phyloP scores from a whole-genome alignment of 1,140 invertebrate species.

The Paraescarpia echinospica region DNA sequence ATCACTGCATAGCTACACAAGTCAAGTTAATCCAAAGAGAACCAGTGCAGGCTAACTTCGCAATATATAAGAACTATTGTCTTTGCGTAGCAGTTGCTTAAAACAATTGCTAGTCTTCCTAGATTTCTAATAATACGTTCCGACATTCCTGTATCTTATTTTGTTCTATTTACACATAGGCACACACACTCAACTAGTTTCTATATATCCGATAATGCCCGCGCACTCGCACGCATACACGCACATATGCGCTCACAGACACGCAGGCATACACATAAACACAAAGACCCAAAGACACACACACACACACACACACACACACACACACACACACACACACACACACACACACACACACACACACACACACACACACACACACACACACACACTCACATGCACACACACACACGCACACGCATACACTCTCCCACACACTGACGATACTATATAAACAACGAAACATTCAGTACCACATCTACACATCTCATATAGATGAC shows the following conservation, averaged over 20 bases:
- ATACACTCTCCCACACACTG: not conserved
- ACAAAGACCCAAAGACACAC: not conserved
- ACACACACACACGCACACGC: not conserved
- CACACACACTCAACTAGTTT: too few species aligned
- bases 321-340: not conserved
- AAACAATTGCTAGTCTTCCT: too few species aligned
- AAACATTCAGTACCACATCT: not conserved
- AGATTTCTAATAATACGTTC: too few species aligned
- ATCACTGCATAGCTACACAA: too few species aligned
- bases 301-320: not conserved
- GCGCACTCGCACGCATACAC: not conserved
- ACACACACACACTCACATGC: not conserved
- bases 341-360: not conserved
- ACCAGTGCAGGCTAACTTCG: too few species aligned
- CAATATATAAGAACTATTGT: too few species aligned
- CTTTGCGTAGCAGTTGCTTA: too few species aligned
- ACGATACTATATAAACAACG: too few species aligned
- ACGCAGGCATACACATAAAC: not conserved
- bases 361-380: not conserved
- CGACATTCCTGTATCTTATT: too few species aligned
- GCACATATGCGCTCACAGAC: not conserved
- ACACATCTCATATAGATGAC: not conserved
- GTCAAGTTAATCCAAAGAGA: too few species aligned
- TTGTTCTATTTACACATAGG: too few species aligned
- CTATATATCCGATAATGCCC: not conserved